Base-by-base conservation (phyloP, 53 echinoderm and acorn worm genomes). In the Zoroaster sp. region DNA sequence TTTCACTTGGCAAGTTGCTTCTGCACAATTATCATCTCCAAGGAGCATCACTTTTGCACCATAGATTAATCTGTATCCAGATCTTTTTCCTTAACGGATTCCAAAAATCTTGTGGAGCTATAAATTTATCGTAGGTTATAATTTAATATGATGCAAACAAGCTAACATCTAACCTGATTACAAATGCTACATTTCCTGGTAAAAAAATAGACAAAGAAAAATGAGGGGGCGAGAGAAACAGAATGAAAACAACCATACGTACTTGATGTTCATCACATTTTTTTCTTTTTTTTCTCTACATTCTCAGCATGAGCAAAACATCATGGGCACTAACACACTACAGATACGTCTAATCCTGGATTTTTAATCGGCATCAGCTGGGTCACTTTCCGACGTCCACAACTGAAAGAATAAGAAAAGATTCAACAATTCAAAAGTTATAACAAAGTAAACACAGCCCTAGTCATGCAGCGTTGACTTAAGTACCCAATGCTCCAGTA, bases 311-410 rank as follows among this genome's bases (percentile, higher is more conserved):
- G 55, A 54, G 78, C 78, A 45, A 78, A 54, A 78, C 30, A 78
- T 46, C 37, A n/a, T 54, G 78, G 78, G 78, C 78, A 38, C 78
- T 78, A 78, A 78, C 55, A 78, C 78, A 78, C 78, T 78, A 55
- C 78, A 17, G 78, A 35, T 38, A 21, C 39, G 21, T 40, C 41
- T 32, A 52, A 51, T 17, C 1, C 20, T 33, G 78, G 77, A 43
- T 51, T 65, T 46, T 78, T 87, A 87, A 43, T 91, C 91, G 38
- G 69, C 91, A 35, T 78, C 89, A 17, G 68, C 91, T 69, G 40
- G 70, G 59, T 18, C 87, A 6, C 87, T 88, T 1, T 94, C 94
- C 14, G 94, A 90, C 83, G 94, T 94, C 94, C 94, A 94, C 81
- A 94, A 87, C 94, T 94, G 92, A 30, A 69, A 59, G 39, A 37